These are phyloP conservation scores for Sympetrum striolatum DNA, from an alignment of 2,888 invertebrate species.

Conservation along the genomic window DNA sequence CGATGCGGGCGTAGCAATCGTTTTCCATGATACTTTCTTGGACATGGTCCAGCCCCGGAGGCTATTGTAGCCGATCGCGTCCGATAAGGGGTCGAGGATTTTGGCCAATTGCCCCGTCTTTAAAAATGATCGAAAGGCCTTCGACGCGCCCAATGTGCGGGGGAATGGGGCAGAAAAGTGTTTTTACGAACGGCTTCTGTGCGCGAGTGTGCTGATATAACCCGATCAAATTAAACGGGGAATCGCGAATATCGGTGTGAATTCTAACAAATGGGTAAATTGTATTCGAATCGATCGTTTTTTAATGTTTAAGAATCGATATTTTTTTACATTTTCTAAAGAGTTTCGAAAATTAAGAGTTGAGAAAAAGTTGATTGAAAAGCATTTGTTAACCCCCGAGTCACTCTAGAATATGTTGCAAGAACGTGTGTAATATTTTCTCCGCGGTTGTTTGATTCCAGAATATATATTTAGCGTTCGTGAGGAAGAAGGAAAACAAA, in stretches of 20 bases:
- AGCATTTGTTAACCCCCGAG: not conserved
- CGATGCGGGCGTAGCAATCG: not conserved
- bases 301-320: not conserved
- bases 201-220: not conserved
- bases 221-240: no score
- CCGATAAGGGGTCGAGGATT: not conserved
- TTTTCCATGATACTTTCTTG: not conserved
- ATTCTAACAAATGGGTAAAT: not conserved
- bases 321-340: conserved; percentile 20
- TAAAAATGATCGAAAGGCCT: not conserved
- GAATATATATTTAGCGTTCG: no score
- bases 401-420: not conserved
- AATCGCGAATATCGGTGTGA: not conserved
- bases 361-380: no score
- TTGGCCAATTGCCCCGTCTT: not conserved
- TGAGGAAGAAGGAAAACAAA: no score
- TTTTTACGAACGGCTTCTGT: not conserved
- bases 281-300: not conserved
- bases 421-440: not conserved
- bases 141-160: not conserved
- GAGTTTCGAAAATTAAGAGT: not conserved
- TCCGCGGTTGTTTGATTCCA: no score
- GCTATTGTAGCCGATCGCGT: not conserved
- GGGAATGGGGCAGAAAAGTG: not conserved
- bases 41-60: not conserved